Conservation (phyloP, 2,888 invertebrate genomes). For the Antheraea yamamai region DNA sequence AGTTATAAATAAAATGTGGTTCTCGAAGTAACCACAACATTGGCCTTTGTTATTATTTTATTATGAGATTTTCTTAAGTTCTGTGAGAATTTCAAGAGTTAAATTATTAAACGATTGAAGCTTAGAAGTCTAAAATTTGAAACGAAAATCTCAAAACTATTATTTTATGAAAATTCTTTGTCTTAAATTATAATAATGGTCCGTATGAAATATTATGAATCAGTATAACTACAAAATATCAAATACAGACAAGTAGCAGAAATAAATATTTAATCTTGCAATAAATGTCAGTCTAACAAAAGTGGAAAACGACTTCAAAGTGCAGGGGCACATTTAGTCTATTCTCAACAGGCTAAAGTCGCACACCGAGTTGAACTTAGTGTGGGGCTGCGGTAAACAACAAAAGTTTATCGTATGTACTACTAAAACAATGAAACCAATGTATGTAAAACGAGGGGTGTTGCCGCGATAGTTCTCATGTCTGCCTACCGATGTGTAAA, state of each 20-base stretch:
- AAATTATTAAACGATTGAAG: no score
- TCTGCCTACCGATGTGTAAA: conserved; percentile 77
- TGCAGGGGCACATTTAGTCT: conserved; percentile 42
- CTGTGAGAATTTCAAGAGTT: no score
- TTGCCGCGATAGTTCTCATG: conserved; percentile 77
- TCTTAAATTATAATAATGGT: background rate
- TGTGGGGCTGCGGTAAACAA: conserved; percentile 60
- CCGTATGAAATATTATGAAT: no score
- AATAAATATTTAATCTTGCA: background rate
- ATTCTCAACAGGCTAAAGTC: conserved; percentile 44
- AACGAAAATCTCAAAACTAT: background rate
- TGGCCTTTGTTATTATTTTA: no score
- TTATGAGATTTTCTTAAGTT: no score
- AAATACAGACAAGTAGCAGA: background rate
- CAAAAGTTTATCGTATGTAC: conserved; percentile 73
- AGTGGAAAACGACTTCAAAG: conserved; percentile 36
- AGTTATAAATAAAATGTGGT: no score
- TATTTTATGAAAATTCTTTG: background rate
- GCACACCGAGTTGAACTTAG: conserved; percentile 51
- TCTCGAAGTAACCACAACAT: no score
- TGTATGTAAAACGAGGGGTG: conserved; percentile 79
- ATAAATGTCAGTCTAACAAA: conserved; percentile 23
- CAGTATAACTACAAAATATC: no score
- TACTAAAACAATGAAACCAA: conserved; percentile 79
- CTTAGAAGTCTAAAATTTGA: background rate